Percentiles rank a stretch among this genome's conserved stretches.
phyloP scores from a whole-genome alignment of 2,113 vertebrate species.

The Colaptes auratus region DNA sequence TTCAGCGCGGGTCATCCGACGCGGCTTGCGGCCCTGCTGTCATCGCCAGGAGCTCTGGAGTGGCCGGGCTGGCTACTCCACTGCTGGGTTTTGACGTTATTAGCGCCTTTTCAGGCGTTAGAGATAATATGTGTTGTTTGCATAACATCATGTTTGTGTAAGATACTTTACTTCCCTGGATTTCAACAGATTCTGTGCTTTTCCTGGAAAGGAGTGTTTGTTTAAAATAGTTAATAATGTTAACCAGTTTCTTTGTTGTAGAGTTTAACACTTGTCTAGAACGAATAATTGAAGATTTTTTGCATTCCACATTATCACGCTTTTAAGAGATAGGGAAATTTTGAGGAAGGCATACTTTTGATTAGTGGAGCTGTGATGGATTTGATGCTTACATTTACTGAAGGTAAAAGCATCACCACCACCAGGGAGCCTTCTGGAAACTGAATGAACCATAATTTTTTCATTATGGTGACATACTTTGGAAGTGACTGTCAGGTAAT shows the following conservation, averaged over 20 bases:
- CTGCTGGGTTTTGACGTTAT: accelerated
- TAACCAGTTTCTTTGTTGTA: accelerated
- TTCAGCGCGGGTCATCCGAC: neutral
- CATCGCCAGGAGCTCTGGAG: neutral
- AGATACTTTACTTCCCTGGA: neutral
- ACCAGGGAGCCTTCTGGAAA: neutral
- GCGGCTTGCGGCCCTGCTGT: neutral
- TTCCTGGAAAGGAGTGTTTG: neutral
- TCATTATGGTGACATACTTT: neutral
- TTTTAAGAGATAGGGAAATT: accelerated
- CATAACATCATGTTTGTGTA: accelerated
- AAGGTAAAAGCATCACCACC: accelerated
- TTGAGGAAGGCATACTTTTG: neutral
- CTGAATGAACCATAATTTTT: neutral
- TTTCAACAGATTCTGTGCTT: accelerated
- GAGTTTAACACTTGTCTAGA: no score
- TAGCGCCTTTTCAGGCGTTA: neutral
- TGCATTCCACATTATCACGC: neutral
- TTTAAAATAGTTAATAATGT: accelerated
- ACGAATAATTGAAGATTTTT: neutral
- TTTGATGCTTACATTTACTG: neutral
- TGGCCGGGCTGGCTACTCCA: neutral
- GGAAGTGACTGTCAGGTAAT: neutral
- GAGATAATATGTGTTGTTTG: accelerated
- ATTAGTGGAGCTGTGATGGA: neutral